Evolutionary conservation across 1,140 invertebrate species (phyloP).

Genomic region (Drosophila bocki): DNA sequence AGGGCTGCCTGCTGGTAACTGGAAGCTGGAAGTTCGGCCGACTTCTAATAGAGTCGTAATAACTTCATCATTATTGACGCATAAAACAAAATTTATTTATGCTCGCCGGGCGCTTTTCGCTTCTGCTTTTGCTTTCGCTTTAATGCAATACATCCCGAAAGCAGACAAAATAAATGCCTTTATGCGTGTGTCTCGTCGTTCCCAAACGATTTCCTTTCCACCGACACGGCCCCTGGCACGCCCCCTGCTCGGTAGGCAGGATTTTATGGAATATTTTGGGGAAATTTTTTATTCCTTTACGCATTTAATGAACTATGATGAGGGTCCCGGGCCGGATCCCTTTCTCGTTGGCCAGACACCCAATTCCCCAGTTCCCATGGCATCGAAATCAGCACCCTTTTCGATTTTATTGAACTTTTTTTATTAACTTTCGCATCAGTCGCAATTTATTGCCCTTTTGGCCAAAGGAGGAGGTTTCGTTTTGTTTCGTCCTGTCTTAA

Average conservation of each 20-base stretch:
- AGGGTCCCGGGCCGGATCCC: constrained; percentile 52
- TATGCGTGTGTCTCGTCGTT: constrained; percentile 53
- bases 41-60: constrained; percentile 81
- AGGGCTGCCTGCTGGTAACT: constrained; percentile 1
- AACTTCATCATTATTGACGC: constrained; percentile 83
- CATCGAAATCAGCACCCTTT: constrained; percentile 76
- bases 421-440: constrained; percentile 74
- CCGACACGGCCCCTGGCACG: not conserved
- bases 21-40: constrained; percentile 39
- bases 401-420: constrained; percentile 81
- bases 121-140: constrained; percentile 41
- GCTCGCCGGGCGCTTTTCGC: constrained; percentile 48
- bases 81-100: constrained; percentile 84
- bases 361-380: constrained; percentile 55
- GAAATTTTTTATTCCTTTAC: constrained; percentile 61
- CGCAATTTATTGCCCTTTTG: constrained; percentile 67
- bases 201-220: constrained; percentile 9
- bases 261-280: constrained; percentile 46
- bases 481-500: constrained; percentile 27
- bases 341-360: constrained; percentile 32
- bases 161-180: constrained; percentile 81
- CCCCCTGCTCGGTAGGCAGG: constrained; percentile 13
- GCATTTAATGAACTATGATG: constrained; percentile 84
- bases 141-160: constrained; percentile 61
- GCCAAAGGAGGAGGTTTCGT: not conserved